Percentiles rank a stretch among this genome's conserved stretches.
Evolutionary conservation across 2,888 invertebrate species (phyloP).

Genomic region (Phytoseiulus persimilis): DNA sequence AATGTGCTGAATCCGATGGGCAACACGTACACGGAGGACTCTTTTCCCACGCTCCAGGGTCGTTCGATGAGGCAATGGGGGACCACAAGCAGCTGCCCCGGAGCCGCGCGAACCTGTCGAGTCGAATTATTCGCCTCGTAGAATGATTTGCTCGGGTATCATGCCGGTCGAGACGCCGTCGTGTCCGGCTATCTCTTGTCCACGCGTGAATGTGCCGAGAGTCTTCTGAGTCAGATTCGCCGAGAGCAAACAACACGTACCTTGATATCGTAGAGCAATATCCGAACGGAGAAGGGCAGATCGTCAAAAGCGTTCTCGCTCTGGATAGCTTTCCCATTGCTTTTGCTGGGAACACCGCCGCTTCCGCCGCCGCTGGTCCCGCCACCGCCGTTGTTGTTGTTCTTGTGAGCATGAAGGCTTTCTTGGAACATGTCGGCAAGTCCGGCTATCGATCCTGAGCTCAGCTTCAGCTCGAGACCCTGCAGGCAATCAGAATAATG

Average conservation of each 20-base stretch:
- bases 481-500: slow-evolving; percentile 21
- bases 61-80: slow-evolving; percentile 28
- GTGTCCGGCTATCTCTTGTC: not conserved
- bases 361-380: not conserved
- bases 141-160: not conserved
- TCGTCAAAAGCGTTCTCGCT: slow-evolving; percentile 12
- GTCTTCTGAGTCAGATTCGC: not conserved
- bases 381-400: not conserved
- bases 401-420: slow-evolving; percentile 21
- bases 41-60: slow-evolving; percentile 9
- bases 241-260: not conserved
- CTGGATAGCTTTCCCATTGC: not conserved
- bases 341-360: not conserved
- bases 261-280: slow-evolving; percentile 36
- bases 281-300: slow-evolving; percentile 7
- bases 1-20: slow-evolving; percentile 24
- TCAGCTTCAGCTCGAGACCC: slow-evolving; percentile 38
- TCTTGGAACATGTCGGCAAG: slow-evolving; percentile 37
- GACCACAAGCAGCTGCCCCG: slow-evolving; percentile 21
- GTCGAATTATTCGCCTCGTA: not conserved
- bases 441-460: slow-evolving; percentile 39
- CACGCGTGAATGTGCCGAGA: not conserved
- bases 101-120: slow-evolving; percentile 26
- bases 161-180: not conserved
- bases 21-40: slow-evolving; percentile 29